Conservation (phyloP, 2,888 invertebrate genomes). For the Carterocephalus palaemon region DNA sequence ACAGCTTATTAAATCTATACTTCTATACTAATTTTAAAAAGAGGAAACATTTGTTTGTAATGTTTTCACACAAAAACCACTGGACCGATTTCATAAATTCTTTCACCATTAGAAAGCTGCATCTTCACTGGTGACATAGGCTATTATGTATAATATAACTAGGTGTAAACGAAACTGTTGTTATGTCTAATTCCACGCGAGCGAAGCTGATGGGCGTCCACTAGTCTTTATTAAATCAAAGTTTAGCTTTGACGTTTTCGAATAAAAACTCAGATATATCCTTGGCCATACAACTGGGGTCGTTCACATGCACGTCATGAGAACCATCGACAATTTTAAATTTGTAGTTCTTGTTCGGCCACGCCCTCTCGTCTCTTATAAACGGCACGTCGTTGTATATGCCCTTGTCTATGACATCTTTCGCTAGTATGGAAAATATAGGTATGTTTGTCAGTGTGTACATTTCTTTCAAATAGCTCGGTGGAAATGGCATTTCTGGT, state of each 20-base stretch:
- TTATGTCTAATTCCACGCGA: too few relatives aligned
- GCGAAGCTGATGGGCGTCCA: too few relatives aligned
- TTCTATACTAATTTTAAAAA: too few relatives aligned
- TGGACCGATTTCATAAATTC: too few relatives aligned
- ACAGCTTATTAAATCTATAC: too few relatives aligned
- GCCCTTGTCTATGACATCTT: conserved; percentile 36
- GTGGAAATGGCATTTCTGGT: conserved; percentile 44
- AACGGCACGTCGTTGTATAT: conserved; percentile 43
- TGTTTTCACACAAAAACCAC: too few relatives aligned
- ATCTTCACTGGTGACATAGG: too few relatives aligned
- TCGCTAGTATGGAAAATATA: conserved; percentile 47
- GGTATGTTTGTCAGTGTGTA: conserved; percentile 45
- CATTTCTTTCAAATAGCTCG: conserved; percentile 39
- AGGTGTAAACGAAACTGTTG: too few relatives aligned
- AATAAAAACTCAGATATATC: conserved; percentile 52
- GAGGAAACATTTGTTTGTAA: too few relatives aligned
- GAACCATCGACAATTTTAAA: conserved; percentile 66
- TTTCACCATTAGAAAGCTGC: too few relatives aligned
- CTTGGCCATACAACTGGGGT: conserved; percentile 72
- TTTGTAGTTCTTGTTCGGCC: conserved; percentile 52
- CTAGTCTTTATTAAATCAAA: too few relatives aligned
- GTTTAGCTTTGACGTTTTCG: conserved; percentile 34
- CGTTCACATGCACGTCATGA: conserved; percentile 80
- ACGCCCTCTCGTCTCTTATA: conserved; percentile 41
- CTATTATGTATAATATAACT: too few relatives aligned